These are phyloP conservation scores for Tenthredo amoena DNA, from an alignment of 2,888 invertebrate species.

Conservation along the genomic window DNA sequence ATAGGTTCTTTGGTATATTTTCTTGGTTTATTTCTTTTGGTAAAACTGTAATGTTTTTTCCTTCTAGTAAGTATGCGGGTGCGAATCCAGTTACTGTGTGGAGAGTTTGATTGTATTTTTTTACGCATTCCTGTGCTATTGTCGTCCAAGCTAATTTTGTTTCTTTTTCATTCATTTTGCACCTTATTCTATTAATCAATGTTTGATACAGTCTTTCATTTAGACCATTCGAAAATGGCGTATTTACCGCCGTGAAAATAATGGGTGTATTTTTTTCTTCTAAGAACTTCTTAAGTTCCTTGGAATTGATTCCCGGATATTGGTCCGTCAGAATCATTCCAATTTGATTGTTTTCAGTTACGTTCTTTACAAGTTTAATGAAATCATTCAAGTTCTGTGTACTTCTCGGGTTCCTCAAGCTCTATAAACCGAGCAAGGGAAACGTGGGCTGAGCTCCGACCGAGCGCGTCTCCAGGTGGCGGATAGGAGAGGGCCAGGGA, in stretches of 20 bases:
- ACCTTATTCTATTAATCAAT: conserved; percentile 60
- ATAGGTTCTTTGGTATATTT: conserved; percentile 1
- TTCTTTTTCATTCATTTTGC: conserved; percentile 57
- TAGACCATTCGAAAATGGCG: conserved; percentile 36
- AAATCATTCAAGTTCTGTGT: too few relatives aligned
- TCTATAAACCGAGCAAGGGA: too few relatives aligned
- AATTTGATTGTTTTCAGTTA: too few relatives aligned
- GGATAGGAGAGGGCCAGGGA: too few relatives aligned
- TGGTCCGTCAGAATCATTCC: too few relatives aligned
- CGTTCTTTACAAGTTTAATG: too few relatives aligned
- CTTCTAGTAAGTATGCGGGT: conserved; percentile 59
- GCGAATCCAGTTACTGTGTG: conserved; percentile 59
- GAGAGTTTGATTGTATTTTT: conserved; percentile 60
- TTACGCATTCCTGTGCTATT: conserved; percentile 60
- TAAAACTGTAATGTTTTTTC: conserved; percentile 55
- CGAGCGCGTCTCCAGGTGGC: too few relatives aligned
- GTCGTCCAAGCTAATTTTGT: conserved; percentile 59
- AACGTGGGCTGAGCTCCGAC: too few relatives aligned
- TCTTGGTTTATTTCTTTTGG: conserved; percentile 57
- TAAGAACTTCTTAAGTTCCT: too few relatives aligned
- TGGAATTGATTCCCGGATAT: too few relatives aligned
- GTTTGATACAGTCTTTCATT: conserved; percentile 59
- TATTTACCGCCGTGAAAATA: background rate
- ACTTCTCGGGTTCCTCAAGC: too few relatives aligned
- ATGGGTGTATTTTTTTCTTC: too few relatives aligned